phyloP scores from a whole-genome alignment of 2,797 vertebrate species.

The Gouania willdenowi region DNA sequence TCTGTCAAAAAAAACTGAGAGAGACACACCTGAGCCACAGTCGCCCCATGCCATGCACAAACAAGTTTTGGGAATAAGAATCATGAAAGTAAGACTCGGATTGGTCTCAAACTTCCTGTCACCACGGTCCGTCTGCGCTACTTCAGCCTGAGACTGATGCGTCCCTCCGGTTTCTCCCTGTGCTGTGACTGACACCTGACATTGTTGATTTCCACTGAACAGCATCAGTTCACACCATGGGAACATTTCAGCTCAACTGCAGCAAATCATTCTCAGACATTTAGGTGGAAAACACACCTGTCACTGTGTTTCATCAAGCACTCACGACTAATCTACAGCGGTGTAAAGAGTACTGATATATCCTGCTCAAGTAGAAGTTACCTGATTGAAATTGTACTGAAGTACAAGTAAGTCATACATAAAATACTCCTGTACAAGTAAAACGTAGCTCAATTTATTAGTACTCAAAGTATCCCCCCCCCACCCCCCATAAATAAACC shows the following conservation, averaged over 20 bases:
- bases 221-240: conserved; percentile 15
- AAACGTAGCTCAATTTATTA: no score
- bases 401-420: no score
- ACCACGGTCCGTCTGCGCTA: background rate
- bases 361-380: no score
- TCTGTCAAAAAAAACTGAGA: no score
- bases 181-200: conserved; percentile 46
- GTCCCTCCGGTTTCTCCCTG: conserved; percentile 11
- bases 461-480: no score
- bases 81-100: background rate
- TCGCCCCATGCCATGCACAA: no score
- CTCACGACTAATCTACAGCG: no score
- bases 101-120: background rate
- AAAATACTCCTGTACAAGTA: no score
- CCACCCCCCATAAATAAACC: no score
- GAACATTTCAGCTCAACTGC: conserved; percentile 17
- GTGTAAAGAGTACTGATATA: no score
- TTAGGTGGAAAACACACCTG: conserved; percentile 36
- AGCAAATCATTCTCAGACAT: conserved; percentile 31
- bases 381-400: no score
- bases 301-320: conserved; percentile 48
- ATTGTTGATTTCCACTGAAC: conserved; percentile 32
- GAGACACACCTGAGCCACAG: no score
- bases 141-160: conserved; percentile 49
- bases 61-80: background rate